Conservation (phyloP, 2,797 vertebrate genomes). For the Hybognathus amarus region DNA sequence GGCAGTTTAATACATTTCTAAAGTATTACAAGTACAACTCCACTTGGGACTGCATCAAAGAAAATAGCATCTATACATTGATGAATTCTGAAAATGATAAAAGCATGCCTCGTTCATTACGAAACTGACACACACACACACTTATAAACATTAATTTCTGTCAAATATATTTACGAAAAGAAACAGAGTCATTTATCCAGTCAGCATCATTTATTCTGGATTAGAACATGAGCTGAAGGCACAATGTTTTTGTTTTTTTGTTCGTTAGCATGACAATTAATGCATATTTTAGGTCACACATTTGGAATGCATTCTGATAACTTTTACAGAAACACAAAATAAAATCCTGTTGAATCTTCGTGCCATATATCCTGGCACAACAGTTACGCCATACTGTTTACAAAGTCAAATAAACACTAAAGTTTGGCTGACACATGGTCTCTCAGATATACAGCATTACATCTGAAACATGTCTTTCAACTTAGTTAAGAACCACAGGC, state of each 20-base stretch:
- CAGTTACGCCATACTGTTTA: neutral
- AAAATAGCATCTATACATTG: too few relatives aligned
- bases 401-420: neutral
- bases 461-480: conserved; percentile 41
- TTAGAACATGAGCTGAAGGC: conserved; percentile 55
- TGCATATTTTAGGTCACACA: conserved; percentile 5
- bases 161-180: neutral
- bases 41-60: too few relatives aligned
- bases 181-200: conserved; percentile 20
- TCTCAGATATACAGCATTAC: neutral
- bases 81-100: too few relatives aligned
- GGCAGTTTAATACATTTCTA: too few relatives aligned
- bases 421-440: neutral
- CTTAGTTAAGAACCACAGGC: conserved; percentile 42
- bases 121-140: neutral
- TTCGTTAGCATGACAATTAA: conserved; percentile 12
- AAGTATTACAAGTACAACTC: too few relatives aligned
- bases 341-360: neutral
- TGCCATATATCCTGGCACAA: neutral
- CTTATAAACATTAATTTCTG: neutral
- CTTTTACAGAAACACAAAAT: conserved; percentile 24
- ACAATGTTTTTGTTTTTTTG: conserved; percentile 35
- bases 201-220: conserved; percentile 54
- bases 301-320: conserved; percentile 18
- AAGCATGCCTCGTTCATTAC: too few relatives aligned